Evolutionary conservation across 2,888 invertebrate genomes (phyloP).

Genomic region (Tigriopus californicus): DNA sequence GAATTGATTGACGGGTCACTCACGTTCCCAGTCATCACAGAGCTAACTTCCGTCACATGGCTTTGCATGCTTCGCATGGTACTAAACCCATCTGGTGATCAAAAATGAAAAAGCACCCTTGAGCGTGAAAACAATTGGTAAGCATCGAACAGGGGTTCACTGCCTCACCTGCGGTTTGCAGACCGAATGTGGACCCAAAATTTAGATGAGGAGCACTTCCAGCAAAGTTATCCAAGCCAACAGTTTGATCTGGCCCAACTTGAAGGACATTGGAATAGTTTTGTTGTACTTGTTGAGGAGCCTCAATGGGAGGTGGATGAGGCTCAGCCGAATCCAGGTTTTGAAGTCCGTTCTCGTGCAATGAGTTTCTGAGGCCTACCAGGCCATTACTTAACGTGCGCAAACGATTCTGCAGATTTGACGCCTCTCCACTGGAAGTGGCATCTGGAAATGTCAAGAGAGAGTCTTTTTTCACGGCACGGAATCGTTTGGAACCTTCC

Average conservation of each 20-base stretch:
- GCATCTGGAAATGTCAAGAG: conserved; percentile 46
- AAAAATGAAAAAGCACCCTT: background rate
- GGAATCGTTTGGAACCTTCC: background rate
- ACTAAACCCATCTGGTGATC: background rate
- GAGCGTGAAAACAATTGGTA: too few species aligned
- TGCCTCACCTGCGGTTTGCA: too few species aligned
- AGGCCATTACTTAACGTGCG: conserved; percentile 76
- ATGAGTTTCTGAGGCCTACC: conserved; percentile 70
- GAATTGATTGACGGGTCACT: background rate
- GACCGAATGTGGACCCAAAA: too few species aligned
- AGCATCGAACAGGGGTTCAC: too few species aligned
- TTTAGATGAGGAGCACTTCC: too few species aligned
- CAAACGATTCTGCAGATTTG: conserved; percentile 73
- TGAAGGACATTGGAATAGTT: too few species aligned
- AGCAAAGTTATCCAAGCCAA: too few species aligned
- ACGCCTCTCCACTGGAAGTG: conserved; percentile 81
- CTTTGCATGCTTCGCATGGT: background rate
- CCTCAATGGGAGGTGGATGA: background rate
- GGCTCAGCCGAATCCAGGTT: background rate
- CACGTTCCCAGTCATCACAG: background rate
- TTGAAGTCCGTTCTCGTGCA: conserved; percentile 41
- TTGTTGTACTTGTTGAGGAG: too few species aligned
- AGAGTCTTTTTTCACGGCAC: background rate
- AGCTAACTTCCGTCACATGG: background rate
- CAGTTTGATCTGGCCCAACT: too few species aligned